Conservation (phyloP, 35 echinoderm and acorn worm species). For the Lytechinus pictus region DNA sequence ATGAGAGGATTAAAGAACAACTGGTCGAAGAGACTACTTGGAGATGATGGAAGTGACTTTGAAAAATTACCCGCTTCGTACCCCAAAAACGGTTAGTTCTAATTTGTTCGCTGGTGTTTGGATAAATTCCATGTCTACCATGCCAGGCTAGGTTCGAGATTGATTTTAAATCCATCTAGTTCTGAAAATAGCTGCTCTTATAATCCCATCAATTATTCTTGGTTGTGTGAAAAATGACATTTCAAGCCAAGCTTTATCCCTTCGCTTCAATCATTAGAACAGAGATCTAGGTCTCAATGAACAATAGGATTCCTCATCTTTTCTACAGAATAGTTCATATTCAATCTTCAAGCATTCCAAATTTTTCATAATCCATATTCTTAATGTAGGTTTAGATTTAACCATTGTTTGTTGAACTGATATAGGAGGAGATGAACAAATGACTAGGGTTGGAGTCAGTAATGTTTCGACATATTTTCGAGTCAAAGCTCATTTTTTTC, state of each 20-base stretch:
- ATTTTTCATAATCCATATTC: too few species aligned
- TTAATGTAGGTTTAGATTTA: too few species aligned
- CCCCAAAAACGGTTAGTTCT: background rate
- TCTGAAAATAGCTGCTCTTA: background rate
- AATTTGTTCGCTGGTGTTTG: background rate
- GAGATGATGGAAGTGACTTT: background rate
- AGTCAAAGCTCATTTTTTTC: too few species aligned
- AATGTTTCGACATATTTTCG: too few species aligned
- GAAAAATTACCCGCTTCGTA: background rate
- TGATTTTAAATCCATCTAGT: background rate
- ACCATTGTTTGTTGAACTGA: too few species aligned
- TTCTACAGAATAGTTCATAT: too few species aligned
- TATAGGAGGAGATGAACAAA: too few species aligned
- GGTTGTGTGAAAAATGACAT: background rate
- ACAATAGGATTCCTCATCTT: background rate
- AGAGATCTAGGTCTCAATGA: background rate
- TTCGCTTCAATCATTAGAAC: background rate
- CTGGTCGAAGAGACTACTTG: background rate
- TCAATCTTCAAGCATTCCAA: too few species aligned
- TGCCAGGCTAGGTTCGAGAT: background rate
- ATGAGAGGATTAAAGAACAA: background rate
- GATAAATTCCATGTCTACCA: background rate
- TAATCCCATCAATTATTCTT: background rate
- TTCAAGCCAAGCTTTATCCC: background rate
- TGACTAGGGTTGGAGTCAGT: too few species aligned